Conservation (phyloP, 2,888 invertebrate species). For the Pseudeuparius sepicola region DNA sequence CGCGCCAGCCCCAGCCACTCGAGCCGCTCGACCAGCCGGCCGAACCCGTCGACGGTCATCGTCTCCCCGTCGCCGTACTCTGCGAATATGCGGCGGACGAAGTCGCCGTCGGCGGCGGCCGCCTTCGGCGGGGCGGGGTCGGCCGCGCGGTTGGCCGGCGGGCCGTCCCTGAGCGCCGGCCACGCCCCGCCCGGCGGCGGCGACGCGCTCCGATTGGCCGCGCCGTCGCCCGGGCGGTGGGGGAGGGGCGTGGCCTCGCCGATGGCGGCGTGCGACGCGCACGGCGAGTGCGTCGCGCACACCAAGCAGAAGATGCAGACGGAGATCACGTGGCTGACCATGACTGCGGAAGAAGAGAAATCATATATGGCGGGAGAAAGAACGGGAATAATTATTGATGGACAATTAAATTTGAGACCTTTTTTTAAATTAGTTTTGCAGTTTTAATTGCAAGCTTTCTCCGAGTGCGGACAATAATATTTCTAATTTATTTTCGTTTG, state of each 20-base stretch:
- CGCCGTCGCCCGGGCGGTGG: slow-evolving; percentile 1
- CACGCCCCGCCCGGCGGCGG: background rate
- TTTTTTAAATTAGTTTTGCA: no score
- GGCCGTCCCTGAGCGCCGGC: slow-evolving; percentile 18
- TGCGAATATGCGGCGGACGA: slow-evolving; percentile 56
- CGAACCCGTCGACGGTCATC: slow-evolving; percentile 61
- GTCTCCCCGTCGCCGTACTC: slow-evolving; percentile 54
- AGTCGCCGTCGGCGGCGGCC: slow-evolving; percentile 36
- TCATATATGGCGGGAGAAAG: no score
- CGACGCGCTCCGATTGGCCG: background rate
- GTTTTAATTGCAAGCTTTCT: no score
- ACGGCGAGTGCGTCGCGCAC: slow-evolving; percentile 66
- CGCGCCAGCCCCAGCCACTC: slow-evolving; percentile 21
- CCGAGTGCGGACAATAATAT: no score
- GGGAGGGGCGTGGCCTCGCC: slow-evolving; percentile 17
- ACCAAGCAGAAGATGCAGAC: slow-evolving; percentile 77
- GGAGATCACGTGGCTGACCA: slow-evolving; percentile 59
- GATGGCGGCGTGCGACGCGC: slow-evolving; percentile 54
- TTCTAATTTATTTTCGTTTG: no score
- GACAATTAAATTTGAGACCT: no score
- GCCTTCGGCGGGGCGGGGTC: slow-evolving; percentile 20
- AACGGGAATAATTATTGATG: no score
- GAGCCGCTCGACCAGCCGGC: slow-evolving; percentile 48
- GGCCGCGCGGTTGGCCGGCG: slow-evolving; percentile 6
- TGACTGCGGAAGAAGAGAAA: no score